Evolutionary conservation across 2,797 vertebrate species (phyloP).

Genomic region (Gambelia wislizenii): DNA sequence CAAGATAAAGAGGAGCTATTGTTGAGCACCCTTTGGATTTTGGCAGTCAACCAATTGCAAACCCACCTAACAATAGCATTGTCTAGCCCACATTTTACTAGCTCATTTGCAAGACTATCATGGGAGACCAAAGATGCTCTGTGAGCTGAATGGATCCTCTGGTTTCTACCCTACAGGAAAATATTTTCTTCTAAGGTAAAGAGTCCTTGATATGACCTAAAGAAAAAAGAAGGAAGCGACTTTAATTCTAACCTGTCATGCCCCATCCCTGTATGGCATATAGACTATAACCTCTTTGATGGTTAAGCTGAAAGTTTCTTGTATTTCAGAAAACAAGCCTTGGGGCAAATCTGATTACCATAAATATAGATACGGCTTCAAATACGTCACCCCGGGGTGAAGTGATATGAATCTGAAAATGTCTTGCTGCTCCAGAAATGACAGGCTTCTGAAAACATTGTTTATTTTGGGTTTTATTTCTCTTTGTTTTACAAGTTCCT

Average conservation of each 20-base stretch:
- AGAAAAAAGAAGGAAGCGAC: not conserved
- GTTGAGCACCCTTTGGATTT: too few relatives aligned
- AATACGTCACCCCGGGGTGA: conserved; percentile 28
- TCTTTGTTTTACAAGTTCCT: conserved; percentile 39
- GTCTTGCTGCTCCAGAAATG: conserved; percentile 19
- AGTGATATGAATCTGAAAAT: conserved; percentile 38
- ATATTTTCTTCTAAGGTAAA: conserved; percentile 12
- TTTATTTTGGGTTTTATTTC: conserved; percentile 28
- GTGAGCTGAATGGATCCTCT: not conserved
- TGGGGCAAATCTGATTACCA: conserved; percentile 30
- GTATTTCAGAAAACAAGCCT: conserved; percentile 20
- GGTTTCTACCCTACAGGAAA: not conserved
- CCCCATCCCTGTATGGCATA: not conserved
- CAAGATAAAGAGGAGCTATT: too few relatives aligned
- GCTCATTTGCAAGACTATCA: too few relatives aligned
- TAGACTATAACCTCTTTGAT: not conserved
- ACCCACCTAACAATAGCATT: too few relatives aligned
- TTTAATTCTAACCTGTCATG: conserved; percentile 32
- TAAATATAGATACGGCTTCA: conserved; percentile 34
- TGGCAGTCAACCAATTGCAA: too few relatives aligned
- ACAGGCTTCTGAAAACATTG: conserved; percentile 37
- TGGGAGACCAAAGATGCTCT: not conserved
- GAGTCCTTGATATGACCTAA: conserved; percentile 32
- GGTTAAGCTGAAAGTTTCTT: conserved; percentile 33
- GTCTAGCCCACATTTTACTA: too few relatives aligned